phyloP scores from a whole-genome alignment of 2,888 invertebrate species.

The Epinotia demarniana region DNA sequence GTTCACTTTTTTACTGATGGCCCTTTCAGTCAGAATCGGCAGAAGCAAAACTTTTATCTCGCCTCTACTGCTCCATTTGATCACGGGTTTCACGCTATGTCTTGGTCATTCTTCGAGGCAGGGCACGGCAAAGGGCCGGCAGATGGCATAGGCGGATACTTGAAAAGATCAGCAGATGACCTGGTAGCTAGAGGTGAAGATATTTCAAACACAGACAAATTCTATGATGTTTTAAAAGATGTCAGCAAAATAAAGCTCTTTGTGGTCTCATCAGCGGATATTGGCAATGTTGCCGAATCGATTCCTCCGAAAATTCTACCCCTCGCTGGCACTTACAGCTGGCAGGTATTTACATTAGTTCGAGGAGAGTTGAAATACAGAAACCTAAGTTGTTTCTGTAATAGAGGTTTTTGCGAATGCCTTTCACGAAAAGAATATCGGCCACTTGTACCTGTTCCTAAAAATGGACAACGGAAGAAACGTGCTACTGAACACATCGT shows the following conservation, averaged over 20 bases:
- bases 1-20: too few species aligned
- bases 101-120: constrained; percentile 23
- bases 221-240: constrained; percentile 16
- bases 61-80: constrained; percentile 23
- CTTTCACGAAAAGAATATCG: too few species aligned
- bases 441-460: too few species aligned
- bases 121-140: constrained; percentile 19
- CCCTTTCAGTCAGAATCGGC: constrained; percentile 40
- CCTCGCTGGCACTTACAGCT: too few species aligned
- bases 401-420: too few species aligned
- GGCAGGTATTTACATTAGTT: constrained; percentile 10
- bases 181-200: too few species aligned
- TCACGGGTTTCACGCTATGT: constrained; percentile 9
- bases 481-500: too few species aligned
- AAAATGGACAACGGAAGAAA: too few species aligned
- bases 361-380: background rate
- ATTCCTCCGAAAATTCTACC: constrained; percentile 17
- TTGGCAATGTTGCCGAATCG: background rate
- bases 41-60: constrained; percentile 40
- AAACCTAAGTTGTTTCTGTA: too few species aligned
- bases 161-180: constrained; percentile 35
- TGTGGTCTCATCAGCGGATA: constrained; percentile 12
- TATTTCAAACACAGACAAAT: too few species aligned
- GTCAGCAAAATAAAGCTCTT: constrained; percentile 32
- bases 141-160: constrained; percentile 23